Conservation (phyloP, 2,888 invertebrate genomes). For the Trachelus iudaicus region DNA sequence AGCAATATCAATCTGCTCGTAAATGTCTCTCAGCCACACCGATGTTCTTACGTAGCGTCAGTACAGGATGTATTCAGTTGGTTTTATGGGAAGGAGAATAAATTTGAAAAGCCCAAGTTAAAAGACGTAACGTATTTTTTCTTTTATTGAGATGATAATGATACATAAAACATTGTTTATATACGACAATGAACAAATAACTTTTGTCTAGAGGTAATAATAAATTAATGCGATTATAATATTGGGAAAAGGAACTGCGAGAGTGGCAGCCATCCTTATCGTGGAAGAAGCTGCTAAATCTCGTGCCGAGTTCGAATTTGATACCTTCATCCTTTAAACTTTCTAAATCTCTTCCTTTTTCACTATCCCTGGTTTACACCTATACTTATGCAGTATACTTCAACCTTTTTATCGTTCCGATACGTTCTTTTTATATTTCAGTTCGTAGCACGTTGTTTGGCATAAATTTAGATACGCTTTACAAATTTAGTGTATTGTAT, state of each 20-base stretch:
- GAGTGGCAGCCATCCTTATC: background rate
- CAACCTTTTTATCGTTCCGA: background rate
- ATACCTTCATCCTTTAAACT: background rate
- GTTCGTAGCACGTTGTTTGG: background rate
- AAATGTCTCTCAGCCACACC: background rate
- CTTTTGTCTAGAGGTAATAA: constrained; percentile 24
- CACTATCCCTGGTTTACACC: background rate
- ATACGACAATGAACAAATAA: constrained; percentile 54
- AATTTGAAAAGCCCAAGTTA: constrained; percentile 23
- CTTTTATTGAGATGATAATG: constrained; percentile 51
- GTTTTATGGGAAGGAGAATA: background rate
- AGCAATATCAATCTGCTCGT: background rate
- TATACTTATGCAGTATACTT: background rate
- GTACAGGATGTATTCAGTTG: background rate
- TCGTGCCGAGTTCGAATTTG: background rate
- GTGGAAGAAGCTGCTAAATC: background rate
- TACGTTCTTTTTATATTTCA: background rate
- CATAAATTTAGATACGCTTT: background rate
- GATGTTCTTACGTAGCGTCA: background rate
- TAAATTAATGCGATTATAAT: constrained; percentile 22
- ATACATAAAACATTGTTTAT: constrained; percentile 54
- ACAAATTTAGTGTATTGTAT: background rate
- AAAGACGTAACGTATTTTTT: constrained; percentile 51
- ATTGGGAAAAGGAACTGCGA: constrained; percentile 6
- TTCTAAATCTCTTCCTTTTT: background rate